Percentiles rank a stretch among this genome's conserved stretches.
Evolutionary conservation across 2,888 invertebrate genomes (phyloP).

Genomic region (Gerris lacustris): DNA sequence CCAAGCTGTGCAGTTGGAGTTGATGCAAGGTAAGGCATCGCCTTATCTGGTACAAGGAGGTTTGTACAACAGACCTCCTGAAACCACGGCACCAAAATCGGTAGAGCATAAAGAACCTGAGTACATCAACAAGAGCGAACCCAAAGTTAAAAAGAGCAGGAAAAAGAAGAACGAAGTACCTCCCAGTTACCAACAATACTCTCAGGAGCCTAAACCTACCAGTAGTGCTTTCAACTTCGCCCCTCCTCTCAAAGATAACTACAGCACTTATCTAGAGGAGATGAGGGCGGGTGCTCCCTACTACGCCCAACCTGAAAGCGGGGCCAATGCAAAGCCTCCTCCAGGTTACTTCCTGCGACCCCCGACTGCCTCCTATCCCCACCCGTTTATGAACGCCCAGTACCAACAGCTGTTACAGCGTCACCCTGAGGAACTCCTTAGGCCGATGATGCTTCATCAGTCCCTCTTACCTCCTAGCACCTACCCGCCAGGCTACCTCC

Average conservation of each 20-base stretch:
- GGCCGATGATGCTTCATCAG: constrained; percentile 39
- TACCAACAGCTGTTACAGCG: constrained; percentile 61
- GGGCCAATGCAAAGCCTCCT: constrained; percentile 19
- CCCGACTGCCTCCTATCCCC: constrained; percentile 25
- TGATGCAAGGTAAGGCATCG: constrained; percentile 26
- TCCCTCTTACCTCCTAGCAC: constrained; percentile 38
- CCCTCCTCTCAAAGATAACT: constrained; percentile 52
- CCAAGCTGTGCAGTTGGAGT: constrained; percentile 26
- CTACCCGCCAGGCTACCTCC: constrained; percentile 47
- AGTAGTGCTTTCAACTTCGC: constrained; percentile 78
- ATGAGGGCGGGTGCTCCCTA: constrained; percentile 38
- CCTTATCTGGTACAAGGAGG: constrained; percentile 20
- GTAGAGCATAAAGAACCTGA: constrained; percentile 18
- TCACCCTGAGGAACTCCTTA: constrained; percentile 47
- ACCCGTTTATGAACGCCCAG: constrained; percentile 39
- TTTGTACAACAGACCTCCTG: constrained; percentile 15
- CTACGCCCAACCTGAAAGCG: constrained; percentile 36
- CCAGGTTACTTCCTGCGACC: constrained; percentile 21
- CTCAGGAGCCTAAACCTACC: constrained; percentile 46
- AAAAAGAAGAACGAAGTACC: constrained; percentile 34
- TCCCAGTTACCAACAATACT: constrained; percentile 47
- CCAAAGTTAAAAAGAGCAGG: constrained; percentile 22
- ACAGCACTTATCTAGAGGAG: constrained; percentile 48
- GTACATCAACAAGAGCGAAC: background rate
- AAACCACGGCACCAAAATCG: constrained; percentile 14